Evolutionary conservation across 2,113 vertebrate genomes (phyloP).

Genomic region (Hymenochirus boettgeri): DNA sequence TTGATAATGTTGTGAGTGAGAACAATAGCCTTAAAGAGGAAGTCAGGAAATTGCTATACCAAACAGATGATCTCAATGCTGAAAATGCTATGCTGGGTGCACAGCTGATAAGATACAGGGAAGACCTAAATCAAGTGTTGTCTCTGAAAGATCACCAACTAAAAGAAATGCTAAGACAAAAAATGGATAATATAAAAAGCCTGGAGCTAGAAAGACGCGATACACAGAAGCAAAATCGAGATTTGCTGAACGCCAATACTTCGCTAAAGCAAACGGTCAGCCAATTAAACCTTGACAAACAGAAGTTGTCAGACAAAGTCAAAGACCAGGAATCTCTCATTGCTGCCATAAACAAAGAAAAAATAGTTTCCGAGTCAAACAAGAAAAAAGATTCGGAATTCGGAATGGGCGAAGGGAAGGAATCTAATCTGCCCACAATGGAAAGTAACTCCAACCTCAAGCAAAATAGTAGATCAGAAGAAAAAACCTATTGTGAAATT

Average conservation of each 20-base stretch:
- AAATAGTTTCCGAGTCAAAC: conserved; percentile 50
- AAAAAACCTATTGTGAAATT: conserved; percentile 55
- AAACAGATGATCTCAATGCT: conserved; percentile 81
- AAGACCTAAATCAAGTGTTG: conserved; percentile 82
- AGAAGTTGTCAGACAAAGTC: conserved; percentile 57
- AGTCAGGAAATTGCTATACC: conserved; percentile 64
- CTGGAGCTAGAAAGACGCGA: conserved; percentile 67
- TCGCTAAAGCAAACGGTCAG: conserved; percentile 49
- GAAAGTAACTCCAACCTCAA: conserved; percentile 29
- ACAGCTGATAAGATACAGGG: conserved; percentile 77
- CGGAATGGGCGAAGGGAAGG: conserved; percentile 33
- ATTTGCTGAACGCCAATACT: conserved; percentile 51
- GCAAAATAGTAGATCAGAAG: conserved; percentile 33
- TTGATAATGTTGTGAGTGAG: conserved; percentile 54
- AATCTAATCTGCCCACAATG: conserved; percentile 44
- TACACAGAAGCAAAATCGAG: conserved; percentile 60
- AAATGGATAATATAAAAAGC: conserved; percentile 72
- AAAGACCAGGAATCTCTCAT: conserved; percentile 58
- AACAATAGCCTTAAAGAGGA: conserved; percentile 68
- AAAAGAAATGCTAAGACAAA: conserved; percentile 77
- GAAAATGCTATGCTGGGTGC: conserved; percentile 85
- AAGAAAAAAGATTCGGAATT: conserved; percentile 34
- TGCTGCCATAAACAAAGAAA: conserved; percentile 56
- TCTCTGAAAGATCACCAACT: conserved; percentile 82
- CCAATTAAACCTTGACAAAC: conserved; percentile 56